Base-by-base conservation (phyloP, 2,113 vertebrate species). In the Thymallus thymallus region DNA sequence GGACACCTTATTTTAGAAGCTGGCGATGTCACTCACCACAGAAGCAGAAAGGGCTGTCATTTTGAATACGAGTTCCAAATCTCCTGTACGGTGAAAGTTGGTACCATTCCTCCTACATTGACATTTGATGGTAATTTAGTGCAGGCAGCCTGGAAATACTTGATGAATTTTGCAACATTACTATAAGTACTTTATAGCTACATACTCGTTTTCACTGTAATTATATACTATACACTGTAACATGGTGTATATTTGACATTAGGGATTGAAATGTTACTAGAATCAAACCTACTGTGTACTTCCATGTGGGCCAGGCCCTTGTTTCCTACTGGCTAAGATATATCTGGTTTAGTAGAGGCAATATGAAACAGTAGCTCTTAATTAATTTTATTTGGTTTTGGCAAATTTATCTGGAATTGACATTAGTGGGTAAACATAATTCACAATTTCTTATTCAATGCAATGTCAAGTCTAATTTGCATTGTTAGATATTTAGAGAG, bases 1-100 rank as follows among this genome's bases (percentile, higher is more conserved):
- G 82, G 82, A 56, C 85, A 86, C 82, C 84, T 90, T 88, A 77
- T 82, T 89, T 90, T 88, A 41, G 85, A 93, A 93, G 92, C 93
- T 83, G 73, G 78, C 72, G 75, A 77, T 76, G 80, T 77, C n/a
- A 51, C 68, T 81, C 78, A 14, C 64, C 48, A 82, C 77, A 79
- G 72, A 83, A 78, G 1, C 76, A 63, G 58, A 48, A 51, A 83
- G 80, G 75, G 73, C 81, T 86, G 80, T 73, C n/a, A 79, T 75
- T 80, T 6, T 41, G 14, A 80, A 61, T 75, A 68, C 3, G 26
- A 86, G 74, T 76, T 82, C 80, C 68, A 78, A 76, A 65, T 73
- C 76, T 73, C 55, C 73, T 32, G 0, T 48, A 69, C 4, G 1
- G 71, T 65, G 71, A 68, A 76, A 51, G 74, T 92, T 75, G 6